Conservation (phyloP, 1,140 invertebrate species). For the Yoshiicerus persimilis region DNA sequence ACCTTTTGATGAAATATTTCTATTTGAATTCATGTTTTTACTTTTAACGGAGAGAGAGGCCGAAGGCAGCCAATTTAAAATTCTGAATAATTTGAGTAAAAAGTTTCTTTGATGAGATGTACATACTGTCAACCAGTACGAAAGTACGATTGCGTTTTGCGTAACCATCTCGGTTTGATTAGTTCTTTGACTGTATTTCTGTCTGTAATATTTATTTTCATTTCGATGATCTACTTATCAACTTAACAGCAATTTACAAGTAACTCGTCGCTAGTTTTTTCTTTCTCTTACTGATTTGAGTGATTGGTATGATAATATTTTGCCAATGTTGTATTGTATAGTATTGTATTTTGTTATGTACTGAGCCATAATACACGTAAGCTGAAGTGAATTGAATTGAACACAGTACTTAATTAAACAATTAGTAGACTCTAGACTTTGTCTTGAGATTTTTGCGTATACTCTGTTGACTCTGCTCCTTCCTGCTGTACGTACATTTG, state of each 20-base stretch:
- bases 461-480: constrained; percentile 11
- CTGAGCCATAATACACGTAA: background rate
- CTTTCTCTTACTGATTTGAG: background rate
- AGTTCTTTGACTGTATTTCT: background rate
- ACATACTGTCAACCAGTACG: background rate
- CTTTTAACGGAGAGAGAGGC: background rate
- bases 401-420: background rate
- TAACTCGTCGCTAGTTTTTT: background rate
- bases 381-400: constrained; percentile 12
- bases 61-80: background rate
- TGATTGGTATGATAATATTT: background rate
- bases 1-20: background rate
- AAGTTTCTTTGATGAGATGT: background rate
- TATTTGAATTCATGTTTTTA: background rate
- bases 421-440: background rate
- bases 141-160: background rate
- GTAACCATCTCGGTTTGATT: background rate
- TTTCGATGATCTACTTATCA: background rate
- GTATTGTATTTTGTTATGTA: background rate
- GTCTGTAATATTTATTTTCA: background rate
- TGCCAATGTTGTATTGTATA: background rate
- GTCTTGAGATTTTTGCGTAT: background rate
- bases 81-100: background rate
- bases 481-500: constrained; percentile 13
- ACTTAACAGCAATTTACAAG: background rate